Evolutionary conservation across 2,113 vertebrate species (phyloP), one percentile per base, ranked within the genome.

Genomic region (Limnothrissa miodon): DNA sequence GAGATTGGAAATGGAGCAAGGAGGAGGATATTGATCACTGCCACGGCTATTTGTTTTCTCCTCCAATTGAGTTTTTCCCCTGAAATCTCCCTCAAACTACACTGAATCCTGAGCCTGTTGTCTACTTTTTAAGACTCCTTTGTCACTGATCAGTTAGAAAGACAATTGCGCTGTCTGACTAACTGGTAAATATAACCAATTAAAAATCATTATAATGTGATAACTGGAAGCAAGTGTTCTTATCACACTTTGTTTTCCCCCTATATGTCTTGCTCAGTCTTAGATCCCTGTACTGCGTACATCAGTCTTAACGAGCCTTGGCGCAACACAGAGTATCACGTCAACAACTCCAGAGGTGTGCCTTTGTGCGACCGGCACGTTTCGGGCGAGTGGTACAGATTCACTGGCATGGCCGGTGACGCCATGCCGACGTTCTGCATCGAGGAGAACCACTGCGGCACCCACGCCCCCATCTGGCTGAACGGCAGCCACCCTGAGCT

Each of bases 351-450:
- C 0, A 92, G 94, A 0, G 96, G 95, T 7, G 89, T 94, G 11
- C 97, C 97, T 0, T 88, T 93, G 0, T 99, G 98, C 0, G 98
- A 99, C 91, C 96, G 91, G 84, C 93, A 95, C 0, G 87, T 99
- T 17, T 90, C 95, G 0, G 97, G 98, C 0, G 97, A 99, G 84
- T 99, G 98, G 98, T 99, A 99, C 85, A 97, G 97, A 90, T 99
- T 99, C 92, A 99, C 97, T 0, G 97, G 97, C 86, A 96, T 99
- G 97, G 97, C 98, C 0, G 98, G 98, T 0, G 98, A 99, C 0
- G 97, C 98, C 84, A 99, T 99, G 98, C 97, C 98, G 51, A 99
- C 97, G 82, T 99, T 99, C 93, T 99, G 98, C 93, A 94, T 99
- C 87, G 89, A 95, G 0, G 98, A 98, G 94, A 98, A 98, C 90